Percentiles rank a stretch among this genome's conserved stretches.
Conservation (phyloP, 2,888 invertebrate species). For the Chalcis sispes region DNA sequence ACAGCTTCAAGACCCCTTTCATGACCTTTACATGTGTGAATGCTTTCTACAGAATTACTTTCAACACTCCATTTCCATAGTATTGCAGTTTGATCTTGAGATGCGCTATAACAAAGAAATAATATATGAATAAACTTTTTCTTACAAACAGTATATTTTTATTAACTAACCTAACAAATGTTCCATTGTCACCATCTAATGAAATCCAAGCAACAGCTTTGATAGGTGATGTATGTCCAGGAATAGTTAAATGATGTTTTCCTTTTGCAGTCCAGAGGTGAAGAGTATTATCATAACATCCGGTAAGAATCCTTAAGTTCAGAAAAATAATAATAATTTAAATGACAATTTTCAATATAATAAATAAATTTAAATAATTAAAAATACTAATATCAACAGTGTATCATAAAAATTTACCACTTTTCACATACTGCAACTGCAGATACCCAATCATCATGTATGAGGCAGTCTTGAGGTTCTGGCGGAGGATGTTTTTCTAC, state of each 20-base stretch:
- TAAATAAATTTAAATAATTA: not conserved
- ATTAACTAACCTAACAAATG: constrained; percentile 81
- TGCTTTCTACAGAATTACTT: constrained; percentile 86
- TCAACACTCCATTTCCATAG: constrained; percentile 91
- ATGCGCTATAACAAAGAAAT: constrained; percentile 79
- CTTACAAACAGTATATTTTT: not conserved
- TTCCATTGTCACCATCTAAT: constrained; percentile 80
- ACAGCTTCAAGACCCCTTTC: constrained; percentile 94
- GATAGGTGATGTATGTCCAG: constrained; percentile 91
- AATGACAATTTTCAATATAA: not conserved
- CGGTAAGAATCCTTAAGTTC: constrained; percentile 87
- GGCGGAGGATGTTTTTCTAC: constrained; percentile 93
- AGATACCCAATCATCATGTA: constrained; percentile 99
- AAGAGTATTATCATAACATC: constrained; percentile 95
- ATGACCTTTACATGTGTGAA: constrained; percentile 92
- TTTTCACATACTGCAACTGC: constrained; percentile 84
- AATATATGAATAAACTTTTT: constrained; percentile 1
- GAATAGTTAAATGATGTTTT: constrained; percentile 88
- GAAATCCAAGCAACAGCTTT: constrained; percentile 93
- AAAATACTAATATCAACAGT: not conserved
- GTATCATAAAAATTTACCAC: constrained; percentile 77
- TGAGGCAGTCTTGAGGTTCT: constrained; percentile 91
- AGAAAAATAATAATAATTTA: not conserved
- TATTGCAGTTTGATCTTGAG: constrained; percentile 94
- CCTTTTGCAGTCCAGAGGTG: constrained; percentile 94